These are phyloP conservation scores for Andrena cerasifolii DNA, from an alignment of 1,140 invertebrate species.

Conservation along the genomic window DNA sequence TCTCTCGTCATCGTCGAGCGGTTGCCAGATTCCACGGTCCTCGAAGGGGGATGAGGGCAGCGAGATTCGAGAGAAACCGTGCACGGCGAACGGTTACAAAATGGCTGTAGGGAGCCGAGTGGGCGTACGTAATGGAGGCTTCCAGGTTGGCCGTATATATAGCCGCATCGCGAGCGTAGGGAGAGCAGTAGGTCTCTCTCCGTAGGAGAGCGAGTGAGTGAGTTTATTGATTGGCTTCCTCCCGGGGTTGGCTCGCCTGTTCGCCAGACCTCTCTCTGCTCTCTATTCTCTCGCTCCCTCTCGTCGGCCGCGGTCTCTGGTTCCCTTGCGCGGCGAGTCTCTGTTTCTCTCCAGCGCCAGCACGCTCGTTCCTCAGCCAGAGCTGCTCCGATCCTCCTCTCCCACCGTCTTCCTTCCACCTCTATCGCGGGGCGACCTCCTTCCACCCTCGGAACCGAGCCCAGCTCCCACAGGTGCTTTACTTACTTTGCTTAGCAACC, in stretches of 20 bases:
- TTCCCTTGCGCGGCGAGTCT: slow-evolving; percentile 16
- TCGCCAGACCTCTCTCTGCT: slow-evolving; percentile 68
- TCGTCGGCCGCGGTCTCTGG: slow-evolving; percentile 33
- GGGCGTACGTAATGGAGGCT: slow-evolving; percentile 82
- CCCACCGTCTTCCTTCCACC: slow-evolving; percentile 29
- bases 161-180: slow-evolving; percentile 65
- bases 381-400: slow-evolving; percentile 34
- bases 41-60: slow-evolving; percentile 50
- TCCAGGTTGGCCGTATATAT: slow-evolving; percentile 71
- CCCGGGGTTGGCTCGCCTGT: slow-evolving; percentile 74
- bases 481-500: slow-evolving; percentile 76
- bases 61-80: slow-evolving; percentile 53
- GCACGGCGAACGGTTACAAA: slow-evolving; percentile 77
- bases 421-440: slow-evolving; percentile 53
- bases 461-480: slow-evolving; percentile 78
- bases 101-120: slow-evolving; percentile 80
- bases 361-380: neutral
- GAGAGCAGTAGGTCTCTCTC: slow-evolving; percentile 73
- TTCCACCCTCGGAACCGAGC: slow-evolving; percentile 59
- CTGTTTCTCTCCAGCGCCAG: neutral
- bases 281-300: slow-evolving; percentile 55
- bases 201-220: slow-evolving; percentile 74
- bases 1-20: slow-evolving; percentile 18
- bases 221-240: slow-evolving; percentile 83
- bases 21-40: slow-evolving; percentile 30